These are phyloP conservation scores for Cyaniris semiargus DNA, from an alignment of 2,888 invertebrate genomes.

Conservation along the genomic window DNA sequence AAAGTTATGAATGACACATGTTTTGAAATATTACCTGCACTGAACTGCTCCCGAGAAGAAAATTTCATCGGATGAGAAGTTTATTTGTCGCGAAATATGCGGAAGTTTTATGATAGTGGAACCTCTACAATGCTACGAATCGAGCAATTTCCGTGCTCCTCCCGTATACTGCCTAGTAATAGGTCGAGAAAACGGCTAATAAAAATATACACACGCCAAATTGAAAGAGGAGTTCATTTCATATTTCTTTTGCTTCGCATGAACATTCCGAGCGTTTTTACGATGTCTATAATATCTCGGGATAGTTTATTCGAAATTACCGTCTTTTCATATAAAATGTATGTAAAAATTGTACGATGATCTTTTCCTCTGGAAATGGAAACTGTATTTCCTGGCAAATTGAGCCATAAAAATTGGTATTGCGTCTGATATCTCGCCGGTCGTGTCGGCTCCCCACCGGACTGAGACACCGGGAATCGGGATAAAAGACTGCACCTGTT, in stretches of 20 bases:
- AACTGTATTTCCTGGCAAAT: background rate
- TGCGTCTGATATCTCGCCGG: background rate
- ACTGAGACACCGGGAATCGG: background rate
- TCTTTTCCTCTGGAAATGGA: constrained; percentile 1
- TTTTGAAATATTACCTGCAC: constrained; percentile 81
- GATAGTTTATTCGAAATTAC: background rate
- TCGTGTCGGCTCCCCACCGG: background rate
- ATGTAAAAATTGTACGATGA: background rate
- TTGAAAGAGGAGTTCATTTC: constrained; percentile 70
- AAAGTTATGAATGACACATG: constrained; percentile 81
- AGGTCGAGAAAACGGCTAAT: constrained; percentile 65
- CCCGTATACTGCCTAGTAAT: constrained; percentile 57
- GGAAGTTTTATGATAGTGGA: constrained; percentile 75
- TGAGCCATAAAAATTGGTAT: background rate
- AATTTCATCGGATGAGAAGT: constrained; percentile 77
- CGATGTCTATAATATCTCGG: constrained; percentile 8
- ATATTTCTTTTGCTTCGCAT: constrained; percentile 4
- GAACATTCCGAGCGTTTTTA: background rate
- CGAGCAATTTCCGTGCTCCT: constrained; percentile 70
- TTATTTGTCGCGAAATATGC: constrained; percentile 80
- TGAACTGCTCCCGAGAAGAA: constrained; percentile 71
- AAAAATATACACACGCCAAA: constrained; percentile 74
- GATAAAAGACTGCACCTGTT: background rate
- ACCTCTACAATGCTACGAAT: constrained; percentile 75
- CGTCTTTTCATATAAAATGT: background rate